Percentiles rank a stretch among this genome's conserved stretches.
Conservation (phyloP, 2,888 invertebrate genomes). For the Dynastes maya region DNA sequence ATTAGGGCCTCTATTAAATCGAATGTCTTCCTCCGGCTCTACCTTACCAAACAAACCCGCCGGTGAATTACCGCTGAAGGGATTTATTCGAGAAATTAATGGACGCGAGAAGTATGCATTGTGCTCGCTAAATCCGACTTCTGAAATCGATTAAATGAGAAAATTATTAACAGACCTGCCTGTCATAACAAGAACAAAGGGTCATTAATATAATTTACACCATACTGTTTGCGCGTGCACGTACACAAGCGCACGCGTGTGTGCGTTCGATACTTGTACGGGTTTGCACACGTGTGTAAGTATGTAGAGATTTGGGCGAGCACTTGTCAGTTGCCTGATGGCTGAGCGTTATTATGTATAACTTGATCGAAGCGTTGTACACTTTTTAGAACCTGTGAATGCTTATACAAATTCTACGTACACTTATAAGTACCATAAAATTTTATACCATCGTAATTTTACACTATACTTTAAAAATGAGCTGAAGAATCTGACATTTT, state of each 20-base stretch:
- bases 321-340: not conserved
- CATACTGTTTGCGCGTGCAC: conserved; percentile 6
- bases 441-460: too few species aligned
- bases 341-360: not conserved
- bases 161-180: conserved; percentile 43
- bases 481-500: too few species aligned
- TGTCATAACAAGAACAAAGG: conserved; percentile 39
- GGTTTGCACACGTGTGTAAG: not conserved
- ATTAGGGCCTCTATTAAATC: conserved; percentile 25
- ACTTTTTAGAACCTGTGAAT: not conserved
- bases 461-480: too few species aligned
- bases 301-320: not conserved
- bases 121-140: conserved; percentile 34
- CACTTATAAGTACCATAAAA: too few species aligned
- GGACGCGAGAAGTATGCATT: conserved; percentile 31
- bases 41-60: not conserved
- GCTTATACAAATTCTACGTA: too few species aligned
- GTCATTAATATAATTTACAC: conserved; percentile 42
- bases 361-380: not conserved
- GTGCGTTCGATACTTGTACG: not conserved
- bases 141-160: conserved; percentile 43
- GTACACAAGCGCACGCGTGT: not conserved
- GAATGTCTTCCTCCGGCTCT: conserved; percentile 10
- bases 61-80: conserved; percentile 35
- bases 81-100: conserved; percentile 36